Base-by-base conservation (phyloP, 2,797 vertebrate genomes). In the Peromyscus nudipes region DNA sequence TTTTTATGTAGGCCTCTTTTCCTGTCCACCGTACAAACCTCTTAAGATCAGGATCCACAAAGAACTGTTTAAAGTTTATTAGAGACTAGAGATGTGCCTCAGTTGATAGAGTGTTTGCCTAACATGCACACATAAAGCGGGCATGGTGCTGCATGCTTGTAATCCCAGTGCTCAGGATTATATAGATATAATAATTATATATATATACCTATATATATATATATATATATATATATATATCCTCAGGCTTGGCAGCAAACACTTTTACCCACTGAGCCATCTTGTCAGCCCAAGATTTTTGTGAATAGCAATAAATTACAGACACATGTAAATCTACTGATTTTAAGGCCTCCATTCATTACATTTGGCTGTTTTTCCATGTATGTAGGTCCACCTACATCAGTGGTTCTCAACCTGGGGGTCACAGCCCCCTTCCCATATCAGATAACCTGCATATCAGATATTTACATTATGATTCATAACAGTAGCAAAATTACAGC, bases 1-100 rank as follows among this genome's bases (percentile, higher is more conserved):
- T 37, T 40, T 92, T 83, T 57, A 49, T 23, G 4, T 62, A 49
- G 40, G 6, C 76, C 14, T 91, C 13, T 95, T 88, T 95, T 95
- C 43, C 67, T 84, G 55, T 46, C 29, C 21, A 34, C 57, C 27
- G 34, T 23, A 23, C 9, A 31, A 73, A 80, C n/a, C 62, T 76
- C 27, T 49, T 62, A 69, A 79, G 29, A 6, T 60, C 23, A 80
- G 16, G n/a, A 71, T 55, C 52, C 55, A 89, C 16, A 69, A 34
- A 37, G 62, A 19, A 29, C 29, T 55, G 65, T 83, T 83, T 83
- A 77, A 89, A 89, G n/a, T 77, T 62, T 89, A 34, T 93, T 11
- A 52, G 62, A 43, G 81, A 64, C 57, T 43, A 16, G 14, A 13
- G 57, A 29, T 64, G 16, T 16, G 2, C 23, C 27, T 83, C 40